Base-by-base conservation (phyloP, 2,113 vertebrate genomes). In the Lamprologus lemairii region DNA sequence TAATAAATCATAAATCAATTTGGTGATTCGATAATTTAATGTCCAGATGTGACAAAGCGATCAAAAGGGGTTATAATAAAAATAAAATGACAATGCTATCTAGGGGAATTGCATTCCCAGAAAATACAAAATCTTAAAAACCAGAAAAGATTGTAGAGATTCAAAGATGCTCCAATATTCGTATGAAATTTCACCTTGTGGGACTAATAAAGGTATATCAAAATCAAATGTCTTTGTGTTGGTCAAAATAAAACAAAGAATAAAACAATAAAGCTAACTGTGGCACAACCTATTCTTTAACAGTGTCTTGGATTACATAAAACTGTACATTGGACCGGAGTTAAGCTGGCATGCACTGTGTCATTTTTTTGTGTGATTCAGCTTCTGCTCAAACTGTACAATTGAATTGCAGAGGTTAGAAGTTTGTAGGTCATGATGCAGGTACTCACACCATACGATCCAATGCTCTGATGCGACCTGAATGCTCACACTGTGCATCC, bases 281-380 rank as follows among this genome's bases (percentile, higher is more conserved):
- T 58, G 55, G 55, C 55, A 58, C 55, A 58, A 28, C 26, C 55
- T 58, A 54, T 54, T 54, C 53, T 54, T 54, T 54, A 54, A 3
- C n/a, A 23, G 53, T 54, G 55, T 58, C 55, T 58, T 58, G 55
- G 55, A 58, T 9, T 58, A 58, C 55, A 58, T 58, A 58, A 58
- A 58, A 58, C 1, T 58, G 55, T 6, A 31, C 26, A 31, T 2
- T 58, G 55, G 55, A 31, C 26, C 0, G 14, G 26, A 58, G 26
- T 58, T 58, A 58, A 58, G 14, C 14, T 9, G 55, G 55, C 0
- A 58, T 58, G 26, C 55, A 58, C 14, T 58, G 55, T 58, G 55
- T 28, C 1, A 28, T 58, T 58, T 5, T 57, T 28, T 0, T 31
- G 26, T 31, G 55, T 58, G 55, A 31, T 58, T 58, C 55, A 31